Conservation (phyloP, 2,113 vertebrate species). For the Silurus glanis region DNA sequence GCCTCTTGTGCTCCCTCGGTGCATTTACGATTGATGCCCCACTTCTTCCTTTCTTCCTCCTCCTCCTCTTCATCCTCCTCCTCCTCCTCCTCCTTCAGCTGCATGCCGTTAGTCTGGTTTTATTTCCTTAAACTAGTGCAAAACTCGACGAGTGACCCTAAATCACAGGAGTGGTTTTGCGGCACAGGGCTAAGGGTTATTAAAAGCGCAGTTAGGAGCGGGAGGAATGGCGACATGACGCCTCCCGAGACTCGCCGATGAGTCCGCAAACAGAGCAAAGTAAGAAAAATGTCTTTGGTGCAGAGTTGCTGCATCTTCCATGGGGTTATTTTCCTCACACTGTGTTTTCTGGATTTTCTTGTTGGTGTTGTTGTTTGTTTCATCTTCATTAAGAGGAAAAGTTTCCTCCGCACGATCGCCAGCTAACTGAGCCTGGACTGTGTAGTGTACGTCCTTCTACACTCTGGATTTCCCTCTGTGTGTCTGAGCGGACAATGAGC, state of each 20-base stretch:
- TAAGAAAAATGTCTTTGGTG: background rate
- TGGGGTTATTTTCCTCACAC: background rate
- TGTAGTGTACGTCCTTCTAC: background rate
- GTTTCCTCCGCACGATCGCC: background rate
- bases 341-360: background rate
- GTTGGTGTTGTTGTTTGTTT: too few species aligned
- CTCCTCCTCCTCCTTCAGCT: background rate
- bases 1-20: constrained; percentile 15
- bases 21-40: constrained; percentile 44
- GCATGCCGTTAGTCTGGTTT: constrained; percentile 13
- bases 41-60: constrained; percentile 35
- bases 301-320: background rate
- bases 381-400: background rate
- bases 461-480: background rate
- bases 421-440: background rate
- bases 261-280: background rate
- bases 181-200: constrained; percentile 22
- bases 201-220: constrained; percentile 8
- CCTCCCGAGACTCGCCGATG: background rate
- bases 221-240: background rate
- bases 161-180: constrained; percentile 38
- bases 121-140: constrained; percentile 44
- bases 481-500: background rate
- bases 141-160: constrained; percentile 39
- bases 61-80: constrained; percentile 11